Conservation (phyloP, 2,888 invertebrate genomes). For the Caenorhabditis afra region DNA sequence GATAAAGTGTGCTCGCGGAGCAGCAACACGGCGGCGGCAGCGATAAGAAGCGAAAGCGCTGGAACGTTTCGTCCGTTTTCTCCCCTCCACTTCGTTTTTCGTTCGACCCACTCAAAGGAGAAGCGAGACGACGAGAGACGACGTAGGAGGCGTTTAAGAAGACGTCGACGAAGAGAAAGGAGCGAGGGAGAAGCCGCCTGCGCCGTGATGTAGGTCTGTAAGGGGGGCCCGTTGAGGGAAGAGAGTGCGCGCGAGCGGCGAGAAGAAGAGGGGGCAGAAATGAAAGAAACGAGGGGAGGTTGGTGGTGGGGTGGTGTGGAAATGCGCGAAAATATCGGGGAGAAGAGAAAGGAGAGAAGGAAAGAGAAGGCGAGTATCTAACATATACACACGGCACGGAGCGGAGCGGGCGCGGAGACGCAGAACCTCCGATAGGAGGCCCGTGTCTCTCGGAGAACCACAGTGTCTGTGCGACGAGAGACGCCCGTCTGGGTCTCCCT, state of each 20-base stretch:
- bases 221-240: background rate
- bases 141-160: background rate
- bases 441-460: background rate
- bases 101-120: constrained; percentile 7
- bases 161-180: constrained; percentile 4
- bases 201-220: constrained; percentile 37
- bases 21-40: constrained; percentile 9
- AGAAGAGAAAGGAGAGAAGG: constrained; percentile 14
- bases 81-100: background rate
- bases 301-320: constrained; percentile 20
- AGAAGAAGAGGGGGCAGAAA: constrained; percentile 3
- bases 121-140: constrained; percentile 37
- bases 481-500: background rate
- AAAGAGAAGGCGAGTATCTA: background rate
- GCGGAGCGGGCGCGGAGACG: constrained; percentile 19
- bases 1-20: background rate
- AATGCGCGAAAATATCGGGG: constrained; percentile 45
- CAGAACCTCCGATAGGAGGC: background rate
- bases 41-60: constrained; percentile 22
- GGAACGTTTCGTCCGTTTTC: constrained; percentile 39
- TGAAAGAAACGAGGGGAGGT: background rate
- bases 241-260: background rate
- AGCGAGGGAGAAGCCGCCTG: constrained; percentile 4
- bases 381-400: background rate
- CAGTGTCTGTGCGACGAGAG: background rate